Evolutionary conservation across 2,113 vertebrate genomes (phyloP).

Genomic region (Clarias magur): DNA sequence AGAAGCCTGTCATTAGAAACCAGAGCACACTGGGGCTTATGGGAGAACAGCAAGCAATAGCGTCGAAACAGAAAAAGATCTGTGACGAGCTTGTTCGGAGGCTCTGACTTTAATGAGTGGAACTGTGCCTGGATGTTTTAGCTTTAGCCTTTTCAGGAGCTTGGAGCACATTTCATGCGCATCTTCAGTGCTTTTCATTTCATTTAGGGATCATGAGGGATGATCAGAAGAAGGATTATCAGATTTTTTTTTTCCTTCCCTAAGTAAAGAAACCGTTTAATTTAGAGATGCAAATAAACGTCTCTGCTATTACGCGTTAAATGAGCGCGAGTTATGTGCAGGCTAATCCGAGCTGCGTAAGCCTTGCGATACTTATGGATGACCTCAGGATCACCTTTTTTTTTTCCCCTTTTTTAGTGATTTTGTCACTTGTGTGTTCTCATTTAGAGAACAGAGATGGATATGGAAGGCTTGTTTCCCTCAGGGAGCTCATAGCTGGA

Average conservation of each 20-base stretch:
- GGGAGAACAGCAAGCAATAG: slow-evolving; percentile 9
- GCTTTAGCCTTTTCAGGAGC: background rate
- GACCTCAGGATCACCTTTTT: slow-evolving; percentile 18
- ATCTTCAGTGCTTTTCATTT: slow-evolving; percentile 47
- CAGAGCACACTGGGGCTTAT: background rate
- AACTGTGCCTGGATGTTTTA: slow-evolving; percentile 42
- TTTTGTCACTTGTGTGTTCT: slow-evolving; percentile 21
- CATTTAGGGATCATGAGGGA: slow-evolving; percentile 53
- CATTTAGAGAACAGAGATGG: background rate
- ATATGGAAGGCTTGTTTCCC: slow-evolving; percentile 30
- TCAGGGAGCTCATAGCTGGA: slow-evolving; percentile 11
- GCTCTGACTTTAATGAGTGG: slow-evolving; percentile 60
- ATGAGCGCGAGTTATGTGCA: slow-evolving; percentile 12
- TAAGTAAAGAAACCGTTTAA: slow-evolving; percentile 52
- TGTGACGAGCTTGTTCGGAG: background rate
- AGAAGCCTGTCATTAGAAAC: slow-evolving; percentile 35
- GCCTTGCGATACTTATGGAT: background rate
- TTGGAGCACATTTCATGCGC: slow-evolving; percentile 56
- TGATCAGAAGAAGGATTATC: slow-evolving; percentile 58
- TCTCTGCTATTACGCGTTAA: background rate
- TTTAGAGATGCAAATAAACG: slow-evolving; percentile 35
- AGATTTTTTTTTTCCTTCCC: slow-evolving; percentile 54
- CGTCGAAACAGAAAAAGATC: background rate
- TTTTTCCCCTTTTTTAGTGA: background rate
- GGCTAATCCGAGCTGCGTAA: slow-evolving; percentile 8